Conservation (phyloP, 2,113 vertebrate genomes). For the Donacobius atricapilla region DNA sequence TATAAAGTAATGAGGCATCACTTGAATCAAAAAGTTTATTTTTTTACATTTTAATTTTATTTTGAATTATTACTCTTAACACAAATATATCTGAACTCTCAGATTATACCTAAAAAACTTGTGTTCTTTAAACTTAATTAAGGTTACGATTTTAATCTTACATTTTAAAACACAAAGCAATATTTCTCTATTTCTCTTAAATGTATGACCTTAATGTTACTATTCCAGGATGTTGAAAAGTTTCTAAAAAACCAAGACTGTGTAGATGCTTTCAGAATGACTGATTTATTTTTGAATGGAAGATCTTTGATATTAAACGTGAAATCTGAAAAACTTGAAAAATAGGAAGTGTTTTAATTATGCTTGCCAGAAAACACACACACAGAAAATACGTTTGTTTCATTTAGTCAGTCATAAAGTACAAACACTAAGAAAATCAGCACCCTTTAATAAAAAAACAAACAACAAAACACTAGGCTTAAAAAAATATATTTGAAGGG, state of each 20-base stretch:
- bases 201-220: neutral
- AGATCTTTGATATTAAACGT: neutral
- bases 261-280: neutral
- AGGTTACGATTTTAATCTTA: neutral
- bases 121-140: neutral
- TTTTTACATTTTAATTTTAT: neutral
- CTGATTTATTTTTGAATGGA: neutral
- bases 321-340: neutral
- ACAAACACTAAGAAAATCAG: neutral
- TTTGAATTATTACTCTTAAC: neutral
- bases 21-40: neutral
- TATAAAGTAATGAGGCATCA: neutral
- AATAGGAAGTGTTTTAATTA: neutral
- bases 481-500: neutral
- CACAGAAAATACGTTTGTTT: neutral
- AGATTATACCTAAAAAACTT: neutral
- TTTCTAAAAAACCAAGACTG: neutral
- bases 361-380: neutral
- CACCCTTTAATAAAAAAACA: neutral
- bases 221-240: neutral
- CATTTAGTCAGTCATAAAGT: neutral
- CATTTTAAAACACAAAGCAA: neutral
- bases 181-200: neutral
- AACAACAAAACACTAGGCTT: accelerated
- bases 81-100: neutral